Evolutionary conservation across 2,888 invertebrate species (phyloP).

Genomic region (Erebia epiphron): DNA sequence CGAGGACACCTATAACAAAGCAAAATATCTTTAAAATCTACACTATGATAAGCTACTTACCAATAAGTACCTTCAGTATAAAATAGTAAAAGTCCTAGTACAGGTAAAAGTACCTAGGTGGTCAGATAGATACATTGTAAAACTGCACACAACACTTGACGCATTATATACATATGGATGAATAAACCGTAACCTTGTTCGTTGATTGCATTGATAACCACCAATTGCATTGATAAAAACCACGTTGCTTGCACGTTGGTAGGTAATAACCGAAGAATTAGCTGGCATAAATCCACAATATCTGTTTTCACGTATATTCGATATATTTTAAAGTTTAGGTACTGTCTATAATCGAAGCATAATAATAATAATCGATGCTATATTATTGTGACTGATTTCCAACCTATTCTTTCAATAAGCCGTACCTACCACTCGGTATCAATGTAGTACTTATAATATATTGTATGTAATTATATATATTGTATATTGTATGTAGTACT

Average conservation of each 20-base stretch:
- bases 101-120: not conserved
- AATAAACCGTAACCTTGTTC: constrained; percentile 14
- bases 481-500: too few relatives aligned
- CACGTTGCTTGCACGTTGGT: not conserved
- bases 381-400: too few relatives aligned
- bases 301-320: too few relatives aligned
- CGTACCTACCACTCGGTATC: too few relatives aligned
- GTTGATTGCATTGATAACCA: constrained; percentile 10
- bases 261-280: not conserved
- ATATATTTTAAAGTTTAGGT: too few relatives aligned
- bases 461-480: too few relatives aligned
- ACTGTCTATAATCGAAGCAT: too few relatives aligned
- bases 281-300: too few relatives aligned
- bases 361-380: too few relatives aligned
- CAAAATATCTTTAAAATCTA: not conserved
- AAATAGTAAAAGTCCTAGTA: not conserved
- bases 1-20: constrained; percentile 68
- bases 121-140: not conserved
- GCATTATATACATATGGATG: constrained; percentile 1
- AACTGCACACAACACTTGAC: not conserved
- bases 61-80: not conserved
- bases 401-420: too few relatives aligned
- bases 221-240: not conserved
- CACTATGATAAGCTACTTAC: not conserved
- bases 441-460: too few relatives aligned